A percentile compares a stretch with the other conserved stretches of the same genome.
Conservation (phyloP, 2,888 invertebrate genomes). For the Villa cingulata region DNA sequence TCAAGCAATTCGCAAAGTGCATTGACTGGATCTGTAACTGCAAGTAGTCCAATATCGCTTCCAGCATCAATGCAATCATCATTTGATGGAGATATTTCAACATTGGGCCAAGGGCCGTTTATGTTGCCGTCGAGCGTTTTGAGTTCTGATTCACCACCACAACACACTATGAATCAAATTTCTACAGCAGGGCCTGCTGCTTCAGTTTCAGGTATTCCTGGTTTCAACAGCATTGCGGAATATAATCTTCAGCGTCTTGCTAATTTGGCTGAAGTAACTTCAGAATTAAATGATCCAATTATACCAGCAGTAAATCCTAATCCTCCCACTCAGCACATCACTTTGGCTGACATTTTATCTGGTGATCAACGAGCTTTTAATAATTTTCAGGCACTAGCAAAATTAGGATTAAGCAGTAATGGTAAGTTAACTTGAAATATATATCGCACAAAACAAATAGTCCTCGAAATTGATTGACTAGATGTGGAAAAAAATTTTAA, state of each 20-base stretch:
- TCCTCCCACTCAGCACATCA: slow-evolving; percentile 52
- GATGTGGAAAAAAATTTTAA: too few species aligned
- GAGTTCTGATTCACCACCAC: slow-evolving; percentile 31
- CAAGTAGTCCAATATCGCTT: slow-evolving; percentile 54
- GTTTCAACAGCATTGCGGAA: slow-evolving; percentile 61
- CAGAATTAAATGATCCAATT: slow-evolving; percentile 35
- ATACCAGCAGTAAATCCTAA: slow-evolving; percentile 38
- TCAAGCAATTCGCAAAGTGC: slow-evolving; percentile 26
- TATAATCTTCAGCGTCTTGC: slow-evolving; percentile 76
- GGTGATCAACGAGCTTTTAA: slow-evolving; percentile 67
- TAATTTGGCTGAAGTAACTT: slow-evolving; percentile 56
- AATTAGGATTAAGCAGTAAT: slow-evolving; percentile 57
- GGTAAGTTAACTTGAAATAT: slow-evolving; percentile 36
- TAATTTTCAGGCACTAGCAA: slow-evolving; percentile 80
- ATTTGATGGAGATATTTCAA: slow-evolving; percentile 57
- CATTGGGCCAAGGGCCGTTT: slow-evolving; percentile 40
- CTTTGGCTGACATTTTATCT: slow-evolving; percentile 61
- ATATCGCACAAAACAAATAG: background rate
- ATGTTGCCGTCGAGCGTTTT: slow-evolving; percentile 30
- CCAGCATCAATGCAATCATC: slow-evolving; percentile 60
- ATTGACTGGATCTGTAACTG: slow-evolving; percentile 33
- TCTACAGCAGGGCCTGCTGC: slow-evolving; percentile 26
- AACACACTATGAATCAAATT: slow-evolving; percentile 25
- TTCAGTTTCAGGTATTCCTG: slow-evolving; percentile 22
- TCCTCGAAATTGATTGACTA: too few species aligned